A percentile compares a stretch with the other conserved stretches of the same genome.
Evolutionary conservation across 2,113 vertebrate species (phyloP).

Genomic region (Dicentrarchus labrax): DNA sequence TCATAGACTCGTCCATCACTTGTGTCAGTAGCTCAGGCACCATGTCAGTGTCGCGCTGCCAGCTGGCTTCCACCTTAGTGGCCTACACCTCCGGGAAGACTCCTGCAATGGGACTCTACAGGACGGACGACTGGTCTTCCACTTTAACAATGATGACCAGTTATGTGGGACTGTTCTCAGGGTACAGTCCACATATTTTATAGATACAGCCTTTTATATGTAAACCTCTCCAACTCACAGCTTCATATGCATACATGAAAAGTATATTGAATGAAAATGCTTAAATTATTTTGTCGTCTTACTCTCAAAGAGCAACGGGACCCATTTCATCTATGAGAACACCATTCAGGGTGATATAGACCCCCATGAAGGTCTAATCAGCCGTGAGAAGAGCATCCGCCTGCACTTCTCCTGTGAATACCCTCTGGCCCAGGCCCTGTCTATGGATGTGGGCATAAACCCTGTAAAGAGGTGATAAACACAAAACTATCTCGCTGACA

Average conservation of each 20-base stretch:
- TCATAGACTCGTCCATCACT: constrained; percentile 62
- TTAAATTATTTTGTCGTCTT: background rate
- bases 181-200: constrained; percentile 38
- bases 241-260: background rate
- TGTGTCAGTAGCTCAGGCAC: constrained; percentile 64
- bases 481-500: background rate
- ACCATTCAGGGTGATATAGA: constrained; percentile 45
- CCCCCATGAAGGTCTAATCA: constrained; percentile 39
- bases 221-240: background rate
- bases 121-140: constrained; percentile 70
- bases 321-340: constrained; percentile 74
- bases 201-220: background rate
- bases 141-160: constrained; percentile 60
- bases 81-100: constrained; percentile 71
- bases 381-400: constrained; percentile 45
- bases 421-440: constrained; percentile 57
- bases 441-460: constrained; percentile 61
- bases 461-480: constrained; percentile 71
- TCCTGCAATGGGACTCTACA: constrained; percentile 67
- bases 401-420: constrained; percentile 62
- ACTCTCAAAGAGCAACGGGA: constrained; percentile 63
- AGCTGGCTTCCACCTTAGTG: constrained; percentile 59
- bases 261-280: background rate
- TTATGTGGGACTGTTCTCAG: constrained; percentile 72
- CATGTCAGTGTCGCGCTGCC: constrained; percentile 77